phyloP scores from a whole-genome alignment of 2,797 vertebrate genomes.

The Pseudochaenichthys georgianus region DNA sequence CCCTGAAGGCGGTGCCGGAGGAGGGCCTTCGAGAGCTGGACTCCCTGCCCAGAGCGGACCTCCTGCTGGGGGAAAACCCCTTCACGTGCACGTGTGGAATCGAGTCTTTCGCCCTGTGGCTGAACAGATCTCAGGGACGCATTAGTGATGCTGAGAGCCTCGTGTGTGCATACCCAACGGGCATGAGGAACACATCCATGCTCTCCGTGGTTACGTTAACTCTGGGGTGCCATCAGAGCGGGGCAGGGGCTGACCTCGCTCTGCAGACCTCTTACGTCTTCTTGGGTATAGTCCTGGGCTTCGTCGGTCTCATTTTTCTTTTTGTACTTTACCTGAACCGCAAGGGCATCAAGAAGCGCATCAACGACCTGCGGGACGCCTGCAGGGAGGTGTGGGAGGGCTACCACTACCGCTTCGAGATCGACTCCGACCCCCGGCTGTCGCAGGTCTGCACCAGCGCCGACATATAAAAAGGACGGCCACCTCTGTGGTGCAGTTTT shows the following conservation, averaged over 20 bases:
- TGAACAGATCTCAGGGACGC: slow-evolving; percentile 77
- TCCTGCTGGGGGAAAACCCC: slow-evolving; percentile 80
- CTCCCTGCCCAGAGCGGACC: slow-evolving; percentile 50
- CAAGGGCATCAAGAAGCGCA: slow-evolving; percentile 86
- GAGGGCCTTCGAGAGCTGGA: slow-evolving; percentile 80
- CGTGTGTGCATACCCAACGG: slow-evolving; percentile 76
- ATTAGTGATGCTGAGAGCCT: slow-evolving; percentile 71
- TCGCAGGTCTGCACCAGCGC: slow-evolving; percentile 80
- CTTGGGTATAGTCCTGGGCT: slow-evolving; percentile 84
- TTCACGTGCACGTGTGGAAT: slow-evolving; percentile 85
- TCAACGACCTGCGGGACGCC: slow-evolving; percentile 83
- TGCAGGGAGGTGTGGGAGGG: slow-evolving; percentile 87
- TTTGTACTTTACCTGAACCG: slow-evolving; percentile 89
- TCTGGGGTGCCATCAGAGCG: slow-evolving; percentile 76
- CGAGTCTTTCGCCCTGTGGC: slow-evolving; percentile 82
- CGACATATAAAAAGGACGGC: slow-evolving; percentile 74
- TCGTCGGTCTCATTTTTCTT: slow-evolving; percentile 86
- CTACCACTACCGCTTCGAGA: slow-evolving; percentile 87
- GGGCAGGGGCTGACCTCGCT: slow-evolving; percentile 71
- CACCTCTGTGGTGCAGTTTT: slow-evolving; percentile 8
- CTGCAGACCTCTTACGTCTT: slow-evolving; percentile 88
- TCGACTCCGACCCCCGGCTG: slow-evolving; percentile 82
- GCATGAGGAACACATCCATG: slow-evolving; percentile 83
- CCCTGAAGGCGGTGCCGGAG: slow-evolving; percentile 77
- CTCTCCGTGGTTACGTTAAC: slow-evolving; percentile 59